A percentile compares a stretch with the other conserved stretches of the same genome.
phyloP scores from a whole-genome alignment of 2,888 invertebrate species.

The Chymomyza amoena region DNA sequence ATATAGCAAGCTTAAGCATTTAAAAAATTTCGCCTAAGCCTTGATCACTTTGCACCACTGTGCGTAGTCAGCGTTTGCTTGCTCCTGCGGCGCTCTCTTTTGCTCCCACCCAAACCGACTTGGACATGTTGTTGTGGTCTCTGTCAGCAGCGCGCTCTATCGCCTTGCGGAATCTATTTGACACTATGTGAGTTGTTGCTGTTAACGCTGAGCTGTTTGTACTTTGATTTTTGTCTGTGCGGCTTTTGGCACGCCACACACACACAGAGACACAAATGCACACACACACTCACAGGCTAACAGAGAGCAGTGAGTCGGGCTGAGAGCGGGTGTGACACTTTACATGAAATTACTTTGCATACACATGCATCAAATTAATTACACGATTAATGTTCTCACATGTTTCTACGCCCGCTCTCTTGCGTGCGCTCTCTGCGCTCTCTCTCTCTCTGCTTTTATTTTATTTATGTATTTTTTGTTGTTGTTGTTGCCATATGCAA shows the following conservation, averaged over 20 bases:
- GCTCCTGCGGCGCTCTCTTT: no score
- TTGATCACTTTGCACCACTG: neutral
- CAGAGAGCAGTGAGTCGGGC: conserved; percentile 28
- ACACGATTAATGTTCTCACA: conserved; percentile 79
- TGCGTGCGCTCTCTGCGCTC: neutral
- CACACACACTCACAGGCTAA: conserved; percentile 7
- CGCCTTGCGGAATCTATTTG: conserved; percentile 65
- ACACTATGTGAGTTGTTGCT: conserved; percentile 46
- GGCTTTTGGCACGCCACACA: conserved; percentile 4
- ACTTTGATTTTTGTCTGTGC: conserved; percentile 62
- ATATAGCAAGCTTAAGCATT: no score
- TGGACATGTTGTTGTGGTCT: neutral
- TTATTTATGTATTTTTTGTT: neutral
- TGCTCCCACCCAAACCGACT: neutral
- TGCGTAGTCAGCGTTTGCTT: neutral
- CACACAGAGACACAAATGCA: conserved; percentile 39
- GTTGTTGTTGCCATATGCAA: conserved; percentile 58
- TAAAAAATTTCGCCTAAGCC: no score
- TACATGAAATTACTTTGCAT: conserved; percentile 78
- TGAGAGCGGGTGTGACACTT: conserved; percentile 66
- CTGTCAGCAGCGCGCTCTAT: conserved; percentile 36
- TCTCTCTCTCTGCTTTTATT: neutral
- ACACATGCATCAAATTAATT: conserved; percentile 80
- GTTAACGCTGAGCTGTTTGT: conserved; percentile 34
- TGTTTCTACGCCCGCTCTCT: conserved; percentile 38